Conservation (phyloP, 2,888 invertebrate species). For the Cordilura impudica region DNA sequence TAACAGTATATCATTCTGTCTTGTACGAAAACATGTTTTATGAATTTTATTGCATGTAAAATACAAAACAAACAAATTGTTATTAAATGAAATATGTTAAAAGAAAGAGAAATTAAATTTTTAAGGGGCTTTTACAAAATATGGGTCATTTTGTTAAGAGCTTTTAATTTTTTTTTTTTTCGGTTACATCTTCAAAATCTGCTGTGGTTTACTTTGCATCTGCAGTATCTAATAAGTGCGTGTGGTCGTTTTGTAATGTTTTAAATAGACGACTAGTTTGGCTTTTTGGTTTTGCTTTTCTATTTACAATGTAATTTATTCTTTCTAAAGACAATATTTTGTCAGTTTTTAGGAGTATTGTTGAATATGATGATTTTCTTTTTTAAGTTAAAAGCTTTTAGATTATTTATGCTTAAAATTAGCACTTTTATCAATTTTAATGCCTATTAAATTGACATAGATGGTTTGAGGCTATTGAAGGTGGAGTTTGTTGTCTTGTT, state of each 20-base stretch:
- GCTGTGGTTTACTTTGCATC: slow-evolving; percentile 32
- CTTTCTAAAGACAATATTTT: slow-evolving; percentile 45
- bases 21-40: not conserved
- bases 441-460: slow-evolving; percentile 36
- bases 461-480: not conserved
- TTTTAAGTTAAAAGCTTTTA: slow-evolving; percentile 49
- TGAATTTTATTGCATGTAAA: slow-evolving; percentile 7
- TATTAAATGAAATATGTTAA: slow-evolving; percentile 33
- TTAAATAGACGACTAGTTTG: slow-evolving; percentile 6
- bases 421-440: slow-evolving; percentile 51
- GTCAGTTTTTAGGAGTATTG: slow-evolving; percentile 46
- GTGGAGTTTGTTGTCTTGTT: not conserved
- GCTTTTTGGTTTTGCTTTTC: slow-evolving; percentile 5
- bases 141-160: slow-evolving; percentile 53
- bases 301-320: slow-evolving; percentile 56
- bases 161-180: not conserved
- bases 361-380: slow-evolving; percentile 19
- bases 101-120: slow-evolving; percentile 15
- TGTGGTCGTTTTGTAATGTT: slow-evolving; percentile 43
- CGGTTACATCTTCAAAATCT: slow-evolving; percentile 30
- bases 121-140: slow-evolving; percentile 34
- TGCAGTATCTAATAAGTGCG: slow-evolving; percentile 26
- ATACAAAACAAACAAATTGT: slow-evolving; percentile 20
- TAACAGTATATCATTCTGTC: not conserved
- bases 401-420: slow-evolving; percentile 55